A percentile compares a stretch with the other conserved stretches of the same genome.
Conservation (phyloP, 2,797 vertebrate genomes). For the Semaprochilodus insignis region DNA sequence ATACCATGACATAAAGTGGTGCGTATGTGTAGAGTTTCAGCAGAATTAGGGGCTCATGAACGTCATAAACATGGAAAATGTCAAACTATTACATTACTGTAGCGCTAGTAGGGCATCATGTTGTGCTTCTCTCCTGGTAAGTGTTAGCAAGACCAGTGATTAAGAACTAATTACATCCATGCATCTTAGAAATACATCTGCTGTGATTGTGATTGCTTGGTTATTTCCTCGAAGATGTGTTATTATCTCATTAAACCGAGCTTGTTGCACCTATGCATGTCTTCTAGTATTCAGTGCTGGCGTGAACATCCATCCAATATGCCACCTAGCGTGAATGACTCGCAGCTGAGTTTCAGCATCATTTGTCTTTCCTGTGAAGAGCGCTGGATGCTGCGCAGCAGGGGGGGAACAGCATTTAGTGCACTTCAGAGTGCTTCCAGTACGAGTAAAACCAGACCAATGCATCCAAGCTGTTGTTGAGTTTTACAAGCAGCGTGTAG, state of each 20-base stretch:
- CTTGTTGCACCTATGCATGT: conserved; percentile 7
- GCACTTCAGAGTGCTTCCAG: neutral
- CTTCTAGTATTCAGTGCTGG: conserved; percentile 18
- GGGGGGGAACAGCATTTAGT: neutral
- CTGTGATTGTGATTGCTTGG: conserved; percentile 25
- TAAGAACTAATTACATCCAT: conserved; percentile 27
- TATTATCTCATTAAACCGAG: conserved; percentile 30
- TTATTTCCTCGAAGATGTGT: conserved; percentile 16
- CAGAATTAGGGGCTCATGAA: conserved; percentile 44
- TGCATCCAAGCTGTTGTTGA: neutral
- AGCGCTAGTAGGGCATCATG: neutral
- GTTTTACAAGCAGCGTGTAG: too few relatives aligned
- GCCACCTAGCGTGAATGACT: neutral
- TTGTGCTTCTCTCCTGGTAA: neutral
- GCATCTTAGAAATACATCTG: conserved; percentile 16
- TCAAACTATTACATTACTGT: conserved; percentile 16
- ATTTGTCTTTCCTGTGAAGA: conserved; percentile 5
- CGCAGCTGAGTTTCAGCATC: neutral
- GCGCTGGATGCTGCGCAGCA: too few relatives aligned
- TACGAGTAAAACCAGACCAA: neutral
- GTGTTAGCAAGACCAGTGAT: conserved; percentile 9
- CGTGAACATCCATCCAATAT: conserved; percentile 8
- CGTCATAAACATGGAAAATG: conserved; percentile 57
- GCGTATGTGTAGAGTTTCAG: conserved; percentile 15
- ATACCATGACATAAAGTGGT: neutral